These are phyloP conservation scores for Arctia plantaginis DNA, from an alignment of 2,888 invertebrate genomes.

Conservation along the genomic window DNA sequence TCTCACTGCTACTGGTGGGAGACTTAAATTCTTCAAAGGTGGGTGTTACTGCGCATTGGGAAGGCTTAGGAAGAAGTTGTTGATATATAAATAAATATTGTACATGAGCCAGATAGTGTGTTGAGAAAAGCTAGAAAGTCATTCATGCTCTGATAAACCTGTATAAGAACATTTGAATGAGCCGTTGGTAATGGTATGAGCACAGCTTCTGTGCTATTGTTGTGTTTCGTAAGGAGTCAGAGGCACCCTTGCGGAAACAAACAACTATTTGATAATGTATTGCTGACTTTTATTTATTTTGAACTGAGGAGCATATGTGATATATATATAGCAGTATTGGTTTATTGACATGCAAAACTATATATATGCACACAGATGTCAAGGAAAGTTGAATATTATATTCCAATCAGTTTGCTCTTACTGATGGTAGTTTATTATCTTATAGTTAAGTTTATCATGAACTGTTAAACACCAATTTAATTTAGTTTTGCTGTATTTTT, in stretches of 20 bases:
- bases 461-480: no score
- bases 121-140: constrained; percentile 81
- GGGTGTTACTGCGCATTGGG: constrained; percentile 49
- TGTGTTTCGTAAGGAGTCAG: constrained; percentile 76
- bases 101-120: constrained; percentile 46
- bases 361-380: background rate
- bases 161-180: constrained; percentile 74
- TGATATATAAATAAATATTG: constrained; percentile 30
- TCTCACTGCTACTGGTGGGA: constrained; percentile 88
- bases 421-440: background rate
- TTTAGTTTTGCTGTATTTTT: background rate
- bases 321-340: background rate
- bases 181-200: constrained; percentile 76
- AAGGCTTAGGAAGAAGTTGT: constrained; percentile 24
- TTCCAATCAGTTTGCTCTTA: background rate
- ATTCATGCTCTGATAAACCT: constrained; percentile 85
- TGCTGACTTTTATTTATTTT: constrained; percentile 31
- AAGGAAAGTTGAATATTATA: background rate
- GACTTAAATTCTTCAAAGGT: constrained; percentile 94
- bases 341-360: constrained; percentile 1
- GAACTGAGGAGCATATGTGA: constrained; percentile 17
- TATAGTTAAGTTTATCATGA: background rate
- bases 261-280: constrained; percentile 43
- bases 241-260: constrained; percentile 72
- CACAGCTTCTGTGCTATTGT: constrained; percentile 79